A percentile compares a stretch with the other conserved stretches of the same genome.
phyloP scores from a whole-genome alignment of 2,797 vertebrate genomes.

The Tolypeutes matacus region DNA sequence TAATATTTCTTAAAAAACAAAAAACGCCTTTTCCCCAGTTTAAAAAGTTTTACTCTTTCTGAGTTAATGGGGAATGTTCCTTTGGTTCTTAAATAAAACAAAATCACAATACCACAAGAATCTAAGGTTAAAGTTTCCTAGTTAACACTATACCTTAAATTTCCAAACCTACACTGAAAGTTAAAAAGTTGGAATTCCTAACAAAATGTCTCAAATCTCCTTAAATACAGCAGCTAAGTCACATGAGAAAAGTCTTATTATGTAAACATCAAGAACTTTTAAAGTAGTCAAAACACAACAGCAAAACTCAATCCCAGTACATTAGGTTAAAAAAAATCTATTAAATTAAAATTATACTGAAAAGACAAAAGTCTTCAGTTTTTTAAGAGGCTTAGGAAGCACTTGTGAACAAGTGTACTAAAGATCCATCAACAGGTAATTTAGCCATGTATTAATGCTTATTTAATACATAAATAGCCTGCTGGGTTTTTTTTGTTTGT shows the following conservation, averaged over 20 bases:
- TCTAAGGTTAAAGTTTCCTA: slow-evolving; percentile 73
- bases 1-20: slow-evolving; percentile 56
- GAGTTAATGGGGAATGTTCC: slow-evolving; percentile 80
- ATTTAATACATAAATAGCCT: not conserved
- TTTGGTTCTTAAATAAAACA: slow-evolving; percentile 82
- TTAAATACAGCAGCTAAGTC: slow-evolving; percentile 83
- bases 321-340: slow-evolving; percentile 49
- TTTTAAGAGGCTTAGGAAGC: slow-evolving; percentile 56
- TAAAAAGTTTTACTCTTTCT: slow-evolving; percentile 65
- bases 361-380: slow-evolving; percentile 36
- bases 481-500: not conserved
- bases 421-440: not conserved
- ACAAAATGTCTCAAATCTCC: slow-evolving; percentile 77
- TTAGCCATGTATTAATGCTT: not conserved
- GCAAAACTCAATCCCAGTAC: slow-evolving; percentile 81
- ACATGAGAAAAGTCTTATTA: slow-evolving; percentile 76
- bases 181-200: slow-evolving; percentile 77
- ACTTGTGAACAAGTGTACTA: slow-evolving; percentile 13
- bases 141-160: slow-evolving; percentile 81
- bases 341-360: slow-evolving; percentile 57
- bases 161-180: slow-evolving; percentile 76
- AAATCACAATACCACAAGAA: slow-evolving; percentile 77
- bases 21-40: slow-evolving; percentile 65
- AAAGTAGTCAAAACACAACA: slow-evolving; percentile 75
- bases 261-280: slow-evolving; percentile 83